A percentile compares a stretch with the other conserved stretches of the same genome.
These are phyloP conservation scores for Ameiurus melas DNA, from an alignment of 2,113 vertebrate species.

Conservation along the genomic window DNA sequence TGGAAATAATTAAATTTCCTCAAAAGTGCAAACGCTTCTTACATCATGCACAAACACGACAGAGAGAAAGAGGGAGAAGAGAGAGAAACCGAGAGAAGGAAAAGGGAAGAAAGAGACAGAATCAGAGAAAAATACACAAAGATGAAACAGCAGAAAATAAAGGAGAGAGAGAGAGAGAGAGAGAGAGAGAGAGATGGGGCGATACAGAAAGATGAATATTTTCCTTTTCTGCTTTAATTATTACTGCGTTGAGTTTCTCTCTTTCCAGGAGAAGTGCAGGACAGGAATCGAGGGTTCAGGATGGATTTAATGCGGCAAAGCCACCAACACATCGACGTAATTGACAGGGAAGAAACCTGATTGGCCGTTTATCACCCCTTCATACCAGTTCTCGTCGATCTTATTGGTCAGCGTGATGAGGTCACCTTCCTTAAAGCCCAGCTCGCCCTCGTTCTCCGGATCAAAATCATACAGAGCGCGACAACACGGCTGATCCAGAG, in stretches of 20 bases:
- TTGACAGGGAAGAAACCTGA: constrained; percentile 99
- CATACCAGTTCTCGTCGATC: constrained; percentile 99
- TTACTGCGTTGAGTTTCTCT: neutral
- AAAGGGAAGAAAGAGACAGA: neutral
- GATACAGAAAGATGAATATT: constrained; percentile 26
- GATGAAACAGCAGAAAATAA: neutral
- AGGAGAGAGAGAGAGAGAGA: neutral
- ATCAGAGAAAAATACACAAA: neutral
- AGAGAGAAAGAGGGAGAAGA: neutral
- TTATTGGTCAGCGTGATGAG: constrained; percentile 97
- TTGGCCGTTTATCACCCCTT: constrained; percentile 94
- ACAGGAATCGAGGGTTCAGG: constrained; percentile 23
- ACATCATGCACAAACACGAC: constrained; percentile 24
- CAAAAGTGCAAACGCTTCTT: constrained; percentile 12
- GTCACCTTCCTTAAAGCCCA: constrained; percentile 98
- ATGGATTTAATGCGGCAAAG: constrained; percentile 85
- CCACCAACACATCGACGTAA: constrained; percentile 96
- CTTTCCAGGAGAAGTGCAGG: constrained; percentile 5
- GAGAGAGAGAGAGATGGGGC: no score
- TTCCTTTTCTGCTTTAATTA: neutral
- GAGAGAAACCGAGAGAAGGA: neutral
- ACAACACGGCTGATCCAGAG: constrained; percentile 96
- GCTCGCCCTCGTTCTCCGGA: constrained; percentile 96
- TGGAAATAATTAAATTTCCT: neutral
- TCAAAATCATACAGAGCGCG: constrained; percentile 96